phyloP scores from a whole-genome alignment of 1,140 invertebrate genomes.

The Meloidogyne floridensis region DNA sequence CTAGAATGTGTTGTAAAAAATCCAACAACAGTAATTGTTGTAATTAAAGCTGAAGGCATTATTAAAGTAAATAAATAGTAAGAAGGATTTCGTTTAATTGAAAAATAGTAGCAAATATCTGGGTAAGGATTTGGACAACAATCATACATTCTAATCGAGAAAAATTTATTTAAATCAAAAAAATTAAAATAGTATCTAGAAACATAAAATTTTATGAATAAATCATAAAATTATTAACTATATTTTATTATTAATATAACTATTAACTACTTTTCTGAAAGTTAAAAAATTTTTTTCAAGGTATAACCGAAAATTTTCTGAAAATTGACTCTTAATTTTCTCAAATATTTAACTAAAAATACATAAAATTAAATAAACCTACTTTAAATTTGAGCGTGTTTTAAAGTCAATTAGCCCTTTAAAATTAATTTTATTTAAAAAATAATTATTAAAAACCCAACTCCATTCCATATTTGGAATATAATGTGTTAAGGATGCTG shows the following conservation, averaged over 20 bases:
- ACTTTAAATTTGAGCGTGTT: slow-evolving; percentile 57
- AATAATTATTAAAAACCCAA: not conserved
- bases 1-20: slow-evolving; percentile 63
- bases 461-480: slow-evolving; percentile 65
- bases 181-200: not conserved
- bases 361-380: slow-evolving; percentile 22
- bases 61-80: slow-evolving; percentile 65
- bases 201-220: too few species aligned
- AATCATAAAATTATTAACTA: too few species aligned
- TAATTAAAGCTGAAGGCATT: slow-evolving; percentile 61
- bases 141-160: slow-evolving; percentile 51
- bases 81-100: slow-evolving; percentile 63
- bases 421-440: not conserved
- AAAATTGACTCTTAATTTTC: not conserved
- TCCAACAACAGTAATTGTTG: slow-evolving; percentile 62
- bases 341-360: too few species aligned
- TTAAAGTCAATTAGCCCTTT: slow-evolving; percentile 56
- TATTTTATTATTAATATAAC: too few species aligned
- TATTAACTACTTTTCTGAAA: too few species aligned
- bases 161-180: not conserved
- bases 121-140: slow-evolving; percentile 55
- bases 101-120: slow-evolving; percentile 63
- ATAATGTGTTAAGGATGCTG: slow-evolving; percentile 53
- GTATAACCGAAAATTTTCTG: too few species aligned
- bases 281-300: too few species aligned